Base-by-base conservation (phyloP, 2,888 invertebrate genomes). In the Drosophila kambysellisi region DNA sequence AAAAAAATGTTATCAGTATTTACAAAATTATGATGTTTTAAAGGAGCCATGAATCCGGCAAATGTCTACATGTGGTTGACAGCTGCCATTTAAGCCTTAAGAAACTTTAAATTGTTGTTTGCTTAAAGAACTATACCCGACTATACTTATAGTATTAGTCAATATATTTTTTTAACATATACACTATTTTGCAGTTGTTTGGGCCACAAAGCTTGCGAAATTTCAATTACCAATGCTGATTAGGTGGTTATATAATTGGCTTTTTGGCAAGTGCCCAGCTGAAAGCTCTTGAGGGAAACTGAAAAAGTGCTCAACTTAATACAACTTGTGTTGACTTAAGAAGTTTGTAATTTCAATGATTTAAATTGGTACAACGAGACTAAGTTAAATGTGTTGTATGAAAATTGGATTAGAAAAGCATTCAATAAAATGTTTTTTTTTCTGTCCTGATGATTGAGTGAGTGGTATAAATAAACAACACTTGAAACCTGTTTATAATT, bases 221-320 rank as follows among this genome's bases (percentile, higher is more conserved):
- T 62, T 73, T 52, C 62, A 69, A 73, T 78, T 59, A 53, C 33
- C 32, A 25, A 30, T 48, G 54, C 52, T 25, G 35, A 51, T 11
- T 57, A 12, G 17, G n/a, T 8, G 17, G 25, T 51, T 51, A 51
- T 20, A 15, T 48, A 57, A 41, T 56, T 71, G 30, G 35, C 37
- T 39, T 25, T 62, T 71, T 48, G 48, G 43, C 54, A 39, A 57
- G 17, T 48, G 41, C 30, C 37, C n/a, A 48, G 32, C 37, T 35
- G 20, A 25, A 61, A 46, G 7, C 5, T 9, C 4, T 11, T 11
- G 33, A 20, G 0, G 29, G 3, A 35, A 60, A n/a, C n/a, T 50
- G 4, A 37, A 51, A 43, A 20, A 46, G 15, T n/a, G 9, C 7
- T 7, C 29, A 33, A 37, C 20, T 37, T 50, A 25, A n/a, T 17